Conservation (phyloP, 2,797 vertebrate species). For the Todus mexicanus region DNA sequence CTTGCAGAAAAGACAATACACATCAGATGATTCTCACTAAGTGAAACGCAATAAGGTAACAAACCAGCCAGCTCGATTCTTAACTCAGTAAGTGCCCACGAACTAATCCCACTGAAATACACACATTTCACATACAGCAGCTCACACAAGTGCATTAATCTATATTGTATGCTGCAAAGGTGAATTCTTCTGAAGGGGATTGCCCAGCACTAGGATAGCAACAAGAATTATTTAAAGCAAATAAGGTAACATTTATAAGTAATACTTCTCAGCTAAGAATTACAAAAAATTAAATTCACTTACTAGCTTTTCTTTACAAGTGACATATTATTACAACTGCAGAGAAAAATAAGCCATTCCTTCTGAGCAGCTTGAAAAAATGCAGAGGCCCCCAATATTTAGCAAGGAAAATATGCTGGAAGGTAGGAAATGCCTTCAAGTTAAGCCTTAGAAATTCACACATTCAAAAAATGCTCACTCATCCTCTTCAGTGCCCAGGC, state of each 20-base stretch:
- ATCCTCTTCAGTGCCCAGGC: background rate
- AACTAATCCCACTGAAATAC: background rate
- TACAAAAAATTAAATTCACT: background rate
- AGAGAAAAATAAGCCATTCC: background rate
- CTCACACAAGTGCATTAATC: background rate
- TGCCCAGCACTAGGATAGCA: background rate
- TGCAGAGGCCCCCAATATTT: background rate
- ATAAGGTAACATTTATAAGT: background rate
- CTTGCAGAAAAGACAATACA: background rate
- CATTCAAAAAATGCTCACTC: background rate
- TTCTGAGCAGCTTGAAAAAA: background rate
- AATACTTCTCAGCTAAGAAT: background rate
- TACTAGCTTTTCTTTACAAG: too few relatives aligned
- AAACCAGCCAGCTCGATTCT: background rate
- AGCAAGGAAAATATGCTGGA: background rate
- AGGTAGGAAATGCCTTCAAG: background rate
- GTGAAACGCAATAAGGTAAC: background rate
- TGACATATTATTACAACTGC: too few relatives aligned
- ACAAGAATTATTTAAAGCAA: background rate
- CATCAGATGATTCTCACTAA: background rate
- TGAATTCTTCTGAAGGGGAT: background rate
- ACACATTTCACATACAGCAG: background rate
- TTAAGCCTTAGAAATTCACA: background rate
- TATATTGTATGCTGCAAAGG: rapidly evolving
- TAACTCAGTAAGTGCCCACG: rapidly evolving